Conservation (phyloP, 92 coral and sea anemone genomes). For the Porites lobata region DNA sequence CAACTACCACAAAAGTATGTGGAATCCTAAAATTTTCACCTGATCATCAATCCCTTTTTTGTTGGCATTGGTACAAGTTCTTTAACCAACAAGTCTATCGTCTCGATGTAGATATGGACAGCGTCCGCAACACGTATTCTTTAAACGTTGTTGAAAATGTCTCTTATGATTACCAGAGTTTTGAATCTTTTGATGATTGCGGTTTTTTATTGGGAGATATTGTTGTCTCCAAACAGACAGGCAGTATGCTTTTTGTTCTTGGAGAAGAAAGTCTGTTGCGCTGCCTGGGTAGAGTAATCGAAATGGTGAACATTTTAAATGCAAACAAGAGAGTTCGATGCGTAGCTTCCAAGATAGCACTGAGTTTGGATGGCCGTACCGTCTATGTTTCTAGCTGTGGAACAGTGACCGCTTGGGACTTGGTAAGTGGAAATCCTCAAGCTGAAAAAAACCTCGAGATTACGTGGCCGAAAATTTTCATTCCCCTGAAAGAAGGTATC, state of each 20-base stretch:
- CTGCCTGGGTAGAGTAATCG: not conserved
- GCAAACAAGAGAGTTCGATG: not conserved
- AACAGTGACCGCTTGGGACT: not conserved
- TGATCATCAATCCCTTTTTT: not conserved
- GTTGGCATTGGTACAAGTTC: not conserved
- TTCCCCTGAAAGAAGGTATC: constrained; percentile 38
- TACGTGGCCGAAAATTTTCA: not conserved
- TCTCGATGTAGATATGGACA: not conserved
- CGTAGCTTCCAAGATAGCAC: not conserved
- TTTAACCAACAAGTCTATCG: not conserved
- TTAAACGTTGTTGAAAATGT: not conserved
- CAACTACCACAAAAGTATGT: not conserved
- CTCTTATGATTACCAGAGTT: not conserved
- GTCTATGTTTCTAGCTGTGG: not conserved
- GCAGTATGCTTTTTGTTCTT: not conserved
- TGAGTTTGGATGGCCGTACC: constrained; percentile 7
- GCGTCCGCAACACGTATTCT: not conserved
- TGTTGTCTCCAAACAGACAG: not conserved
- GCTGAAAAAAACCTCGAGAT: not conserved
- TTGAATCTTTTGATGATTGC: not conserved
- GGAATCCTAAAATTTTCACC: constrained; percentile 10
- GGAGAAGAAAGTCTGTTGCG: not conserved
- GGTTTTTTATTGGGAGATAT: constrained; percentile 22
- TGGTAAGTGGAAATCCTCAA: constrained; percentile 4
- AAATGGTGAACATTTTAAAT: not conserved